Conservation (phyloP, 1,140 invertebrate genomes). For the Potamilus streckersoni region DNA sequence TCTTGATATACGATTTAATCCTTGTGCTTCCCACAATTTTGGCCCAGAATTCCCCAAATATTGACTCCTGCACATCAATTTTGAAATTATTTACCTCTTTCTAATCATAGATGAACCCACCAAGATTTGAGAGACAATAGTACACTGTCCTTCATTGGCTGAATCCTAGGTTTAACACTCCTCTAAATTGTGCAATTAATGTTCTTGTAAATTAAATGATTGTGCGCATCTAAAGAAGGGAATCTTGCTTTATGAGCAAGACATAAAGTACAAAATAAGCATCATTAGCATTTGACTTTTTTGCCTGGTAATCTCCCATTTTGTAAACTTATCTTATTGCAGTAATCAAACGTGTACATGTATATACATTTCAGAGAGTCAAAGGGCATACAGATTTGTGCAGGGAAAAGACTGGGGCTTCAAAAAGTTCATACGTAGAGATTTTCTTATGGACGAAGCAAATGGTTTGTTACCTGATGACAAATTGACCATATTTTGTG, state of each 20-base stretch:
- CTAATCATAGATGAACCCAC: no score
- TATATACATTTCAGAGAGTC: slow-evolving; percentile 76
- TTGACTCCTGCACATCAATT: no score
- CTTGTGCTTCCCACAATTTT: no score
- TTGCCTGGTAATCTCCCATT: neutral
- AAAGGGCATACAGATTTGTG: slow-evolving; percentile 97
- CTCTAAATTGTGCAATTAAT: no score
- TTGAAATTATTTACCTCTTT: no score
- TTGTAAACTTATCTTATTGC: neutral
- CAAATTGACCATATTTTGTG: slow-evolving; percentile 99
- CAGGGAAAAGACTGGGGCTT: slow-evolving; percentile 99
- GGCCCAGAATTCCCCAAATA: no score
- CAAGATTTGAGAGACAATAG: no score
- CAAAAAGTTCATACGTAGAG: slow-evolving; percentile 98
- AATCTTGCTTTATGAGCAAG: neutral
- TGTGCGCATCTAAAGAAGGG: no score
- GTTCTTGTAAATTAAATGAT: no score
- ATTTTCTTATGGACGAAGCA: slow-evolving; percentile 97
- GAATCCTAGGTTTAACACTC: no score
- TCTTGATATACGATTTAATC: no score
- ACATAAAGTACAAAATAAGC: neutral
- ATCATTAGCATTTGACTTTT: neutral
- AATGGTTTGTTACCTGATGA: slow-evolving; percentile 98
- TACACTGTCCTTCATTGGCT: no score
- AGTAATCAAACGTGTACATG: neutral